Evolutionary conservation across 2,113 vertebrate species (phyloP).

Genomic region (Parus major): DNA sequence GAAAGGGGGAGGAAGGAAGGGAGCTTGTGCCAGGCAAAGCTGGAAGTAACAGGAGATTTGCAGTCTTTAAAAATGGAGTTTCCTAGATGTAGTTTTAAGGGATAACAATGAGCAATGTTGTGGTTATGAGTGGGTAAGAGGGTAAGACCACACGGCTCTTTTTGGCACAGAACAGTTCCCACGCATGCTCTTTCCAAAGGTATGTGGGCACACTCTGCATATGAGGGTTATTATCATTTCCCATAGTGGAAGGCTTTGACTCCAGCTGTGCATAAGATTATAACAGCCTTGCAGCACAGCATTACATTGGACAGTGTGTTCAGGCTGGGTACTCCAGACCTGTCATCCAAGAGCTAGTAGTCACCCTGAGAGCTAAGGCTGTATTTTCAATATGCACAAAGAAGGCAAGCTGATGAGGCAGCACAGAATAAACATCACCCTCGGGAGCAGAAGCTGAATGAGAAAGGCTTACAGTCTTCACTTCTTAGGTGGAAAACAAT

Average conservation of each 20-base stretch:
- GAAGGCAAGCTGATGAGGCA: neutral
- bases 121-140: neutral
- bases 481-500: neutral
- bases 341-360: neutral
- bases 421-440: neutral
- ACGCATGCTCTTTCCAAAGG: neutral
- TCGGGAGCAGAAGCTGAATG: neutral
- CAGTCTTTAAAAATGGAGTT: neutral
- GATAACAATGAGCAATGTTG: neutral
- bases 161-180: neutral
- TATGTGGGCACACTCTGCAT: neutral
- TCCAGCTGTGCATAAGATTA: neutral
- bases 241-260: neutral
- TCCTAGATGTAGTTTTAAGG: neutral
- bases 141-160: neutral
- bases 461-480: neutral
- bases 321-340: neutral
- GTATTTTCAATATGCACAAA: neutral
- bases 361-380: neutral
- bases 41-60: neutral
- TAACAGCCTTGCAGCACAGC: neutral
- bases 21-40: neutral
- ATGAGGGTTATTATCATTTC: neutral
- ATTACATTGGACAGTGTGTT: neutral
- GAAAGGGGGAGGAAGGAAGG: neutral